A percentile compares a stretch with the other conserved stretches of the same genome.
Evolutionary conservation across 53 echinoderm and acorn worm genomes (phyloP).

Genomic region (Patiria pectinifera): DNA sequence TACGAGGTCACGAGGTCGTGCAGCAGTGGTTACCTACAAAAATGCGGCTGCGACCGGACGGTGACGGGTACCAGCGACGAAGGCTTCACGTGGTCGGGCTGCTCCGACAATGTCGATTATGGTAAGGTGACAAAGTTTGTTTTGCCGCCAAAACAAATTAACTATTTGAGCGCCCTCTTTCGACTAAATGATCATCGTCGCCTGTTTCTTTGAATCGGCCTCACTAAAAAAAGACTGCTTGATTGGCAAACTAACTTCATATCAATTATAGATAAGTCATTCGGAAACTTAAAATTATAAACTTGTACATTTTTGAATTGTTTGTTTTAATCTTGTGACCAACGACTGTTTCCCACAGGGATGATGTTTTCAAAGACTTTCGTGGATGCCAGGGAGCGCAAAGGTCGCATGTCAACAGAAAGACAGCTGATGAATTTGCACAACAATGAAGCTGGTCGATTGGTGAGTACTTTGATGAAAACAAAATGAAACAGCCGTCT

Average conservation of each 20-base stretch:
- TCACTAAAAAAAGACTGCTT: too few species aligned
- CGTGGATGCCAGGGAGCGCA: constrained; percentile 91
- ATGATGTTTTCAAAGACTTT: constrained; percentile 93
- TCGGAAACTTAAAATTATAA: too few species aligned
- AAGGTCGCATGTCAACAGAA: constrained; percentile 75
- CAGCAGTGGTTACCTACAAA: constrained; percentile 91
- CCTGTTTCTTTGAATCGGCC: too few species aligned
- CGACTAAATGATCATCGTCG: too few species aligned
- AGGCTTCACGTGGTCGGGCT: constrained; percentile 97
- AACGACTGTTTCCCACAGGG: constrained; percentile 45
- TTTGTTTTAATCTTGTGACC: too few species aligned
- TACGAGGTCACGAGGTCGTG: constrained; percentile 93
- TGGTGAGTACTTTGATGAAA: constrained; percentile 68
- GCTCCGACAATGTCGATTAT: constrained; percentile 95
- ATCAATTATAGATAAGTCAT: too few species aligned
- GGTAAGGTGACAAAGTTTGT: constrained; percentile 43
- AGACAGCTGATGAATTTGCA: constrained; percentile 96
- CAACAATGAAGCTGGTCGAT: constrained; percentile 96
- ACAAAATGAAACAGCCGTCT: background rate
- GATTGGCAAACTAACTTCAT: too few species aligned
- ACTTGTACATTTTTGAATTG: too few species aligned
- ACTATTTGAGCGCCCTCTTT: background rate
- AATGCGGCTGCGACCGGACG: constrained; percentile 96
- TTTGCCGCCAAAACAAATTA: background rate
- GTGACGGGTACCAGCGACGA: constrained; percentile 87